Evolutionary conservation across 2,888 invertebrate species (phyloP).

Genomic region (Trissolcus brochymenae): DNA sequence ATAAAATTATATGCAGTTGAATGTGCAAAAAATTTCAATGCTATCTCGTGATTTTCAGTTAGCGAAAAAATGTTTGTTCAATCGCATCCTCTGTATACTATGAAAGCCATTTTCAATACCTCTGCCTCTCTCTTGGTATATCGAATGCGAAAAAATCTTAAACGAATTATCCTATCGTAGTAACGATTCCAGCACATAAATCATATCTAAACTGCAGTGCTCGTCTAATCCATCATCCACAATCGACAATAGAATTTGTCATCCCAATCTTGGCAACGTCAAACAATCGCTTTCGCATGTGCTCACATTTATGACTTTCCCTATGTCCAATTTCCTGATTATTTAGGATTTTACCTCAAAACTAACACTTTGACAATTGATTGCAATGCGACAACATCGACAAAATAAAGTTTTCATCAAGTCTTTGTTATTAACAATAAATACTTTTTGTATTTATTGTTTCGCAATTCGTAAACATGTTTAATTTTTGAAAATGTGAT

Average conservation of each 20-base stretch:
- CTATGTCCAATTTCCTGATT: slow-evolving; percentile 23
- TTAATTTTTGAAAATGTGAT: slow-evolving; percentile 1
- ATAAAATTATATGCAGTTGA: slow-evolving; percentile 19
- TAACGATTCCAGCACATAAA: slow-evolving; percentile 43
- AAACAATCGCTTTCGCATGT: slow-evolving; percentile 32
- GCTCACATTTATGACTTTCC: slow-evolving; percentile 31
- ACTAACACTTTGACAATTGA: too few species aligned
- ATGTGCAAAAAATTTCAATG: slow-evolving; percentile 30
- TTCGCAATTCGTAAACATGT: neutral
- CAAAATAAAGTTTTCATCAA: too few species aligned
- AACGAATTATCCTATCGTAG: slow-evolving; percentile 35
- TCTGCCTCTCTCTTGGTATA: slow-evolving; percentile 22
- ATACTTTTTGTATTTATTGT: too few species aligned
- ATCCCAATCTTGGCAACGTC: slow-evolving; percentile 26
- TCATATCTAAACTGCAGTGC: slow-evolving; percentile 25
- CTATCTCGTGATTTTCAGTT: slow-evolving; percentile 27
- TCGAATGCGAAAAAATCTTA: slow-evolving; percentile 21
- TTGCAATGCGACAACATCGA: too few species aligned
- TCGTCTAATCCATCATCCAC: slow-evolving; percentile 39
- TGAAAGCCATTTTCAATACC: neutral
- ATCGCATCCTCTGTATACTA: slow-evolving; percentile 15
- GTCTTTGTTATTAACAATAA: too few species aligned
- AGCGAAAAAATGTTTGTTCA: slow-evolving; percentile 17
- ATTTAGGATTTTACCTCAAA: neutral
- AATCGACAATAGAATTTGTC: slow-evolving; percentile 54